Conservation (phyloP, 37 sponge, comb jelly and placozoan genomes). For the Amphimedon queenslandica region DNA sequence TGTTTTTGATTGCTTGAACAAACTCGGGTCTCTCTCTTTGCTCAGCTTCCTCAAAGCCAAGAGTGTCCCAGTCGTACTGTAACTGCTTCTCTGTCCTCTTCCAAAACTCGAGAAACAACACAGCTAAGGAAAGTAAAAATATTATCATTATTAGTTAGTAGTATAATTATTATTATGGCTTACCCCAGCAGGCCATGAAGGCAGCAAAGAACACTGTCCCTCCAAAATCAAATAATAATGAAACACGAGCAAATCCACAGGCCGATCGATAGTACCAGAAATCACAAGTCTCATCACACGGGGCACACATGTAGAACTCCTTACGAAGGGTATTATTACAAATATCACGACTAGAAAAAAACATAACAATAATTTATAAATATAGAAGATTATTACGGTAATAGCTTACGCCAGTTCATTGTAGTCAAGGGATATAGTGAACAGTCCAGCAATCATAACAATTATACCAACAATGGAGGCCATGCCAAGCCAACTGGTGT, state of each 20-base stretch:
- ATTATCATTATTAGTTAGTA: too few relatives aligned
- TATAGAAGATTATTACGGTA: too few relatives aligned
- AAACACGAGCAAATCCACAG: conserved; percentile 51
- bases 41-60: conserved; percentile 92
- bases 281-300: conserved; percentile 86
- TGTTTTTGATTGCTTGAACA: conserved; percentile 69
- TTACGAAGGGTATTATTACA: conserved; percentile 38
- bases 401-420: conserved; percentile 2
- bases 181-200: conserved; percentile 93
- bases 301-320: conserved; percentile 93
- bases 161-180: too few relatives aligned
- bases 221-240: conserved; percentile 90
- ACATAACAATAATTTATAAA: too few relatives aligned
- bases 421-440: conserved; percentile 46
- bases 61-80: conserved; percentile 95
- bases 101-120: conserved; percentile 98
- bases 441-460: conserved; percentile 76
- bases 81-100: conserved; percentile 84
- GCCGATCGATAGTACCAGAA: conserved; percentile 75
- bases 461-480: conserved; percentile 79
- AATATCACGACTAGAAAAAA: conserved; percentile 46
- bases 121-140: conserved; percentile 32
- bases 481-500: conserved; percentile 83
- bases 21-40: conserved; percentile 79
- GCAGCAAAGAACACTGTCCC: conserved; percentile 93